Conservation (phyloP, 2,888 invertebrate species). For the Mactromeris polynyma region DNA sequence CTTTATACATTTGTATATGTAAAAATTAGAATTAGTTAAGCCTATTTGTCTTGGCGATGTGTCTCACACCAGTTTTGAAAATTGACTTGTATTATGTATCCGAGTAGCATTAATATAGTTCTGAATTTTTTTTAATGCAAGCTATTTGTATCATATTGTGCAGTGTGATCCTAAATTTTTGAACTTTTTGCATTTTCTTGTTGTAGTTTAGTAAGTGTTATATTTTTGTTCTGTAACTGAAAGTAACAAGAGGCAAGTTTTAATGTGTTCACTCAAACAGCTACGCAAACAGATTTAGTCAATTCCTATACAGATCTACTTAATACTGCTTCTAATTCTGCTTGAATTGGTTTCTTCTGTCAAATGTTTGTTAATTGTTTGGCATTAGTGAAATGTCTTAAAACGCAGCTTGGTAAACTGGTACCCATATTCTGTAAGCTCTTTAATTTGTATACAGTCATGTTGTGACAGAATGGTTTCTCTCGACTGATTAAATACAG, state of each 20-base stretch:
- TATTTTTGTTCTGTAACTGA: background rate
- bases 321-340: background rate
- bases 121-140: background rate
- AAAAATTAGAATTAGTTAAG: conserved; percentile 43
- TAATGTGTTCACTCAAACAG: background rate
- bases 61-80: conserved; percentile 15
- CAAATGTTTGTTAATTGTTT: background rate
- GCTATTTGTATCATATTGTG: background rate
- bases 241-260: background rate
- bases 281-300: background rate
- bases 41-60: background rate
- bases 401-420: background rate
- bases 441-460: background rate
- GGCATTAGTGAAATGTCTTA: background rate
- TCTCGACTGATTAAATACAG: background rate
- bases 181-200: background rate
- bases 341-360: background rate
- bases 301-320: background rate
- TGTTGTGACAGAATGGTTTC: background rate
- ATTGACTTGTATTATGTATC: background rate
- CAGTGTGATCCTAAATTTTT: background rate
- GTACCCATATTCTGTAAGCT: background rate
- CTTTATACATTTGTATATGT: conserved; percentile 35
- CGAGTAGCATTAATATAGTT: background rate
- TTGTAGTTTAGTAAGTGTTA: background rate